These are phyloP conservation scores for Punctoribates punctum DNA, from an alignment of 2,888 invertebrate genomes.

Conservation along the genomic window DNA sequence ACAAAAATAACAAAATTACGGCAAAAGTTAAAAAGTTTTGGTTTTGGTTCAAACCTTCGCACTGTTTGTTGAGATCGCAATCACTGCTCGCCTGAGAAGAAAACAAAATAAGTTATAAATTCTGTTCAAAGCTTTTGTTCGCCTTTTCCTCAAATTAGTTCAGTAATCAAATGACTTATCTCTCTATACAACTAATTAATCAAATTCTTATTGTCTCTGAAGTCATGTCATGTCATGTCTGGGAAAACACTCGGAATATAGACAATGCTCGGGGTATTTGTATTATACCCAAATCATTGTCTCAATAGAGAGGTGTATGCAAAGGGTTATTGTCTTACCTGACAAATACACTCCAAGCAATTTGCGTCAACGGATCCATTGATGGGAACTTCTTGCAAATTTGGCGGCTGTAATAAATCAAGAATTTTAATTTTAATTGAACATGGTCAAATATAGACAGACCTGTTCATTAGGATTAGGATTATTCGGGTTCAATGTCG, in stretches of 20 bases:
- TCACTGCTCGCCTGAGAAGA: slow-evolving; percentile 51
- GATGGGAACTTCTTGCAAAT: neutral
- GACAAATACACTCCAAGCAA: slow-evolving; percentile 48
- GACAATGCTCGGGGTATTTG: too few relatives aligned
- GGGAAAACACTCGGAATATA: too few relatives aligned
- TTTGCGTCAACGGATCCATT: slow-evolving; percentile 9
- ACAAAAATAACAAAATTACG: neutral
- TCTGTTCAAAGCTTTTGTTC: neutral
- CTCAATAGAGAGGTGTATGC: slow-evolving; percentile 41
- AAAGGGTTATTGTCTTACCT: slow-evolving; percentile 51
- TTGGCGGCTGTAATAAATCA: too few relatives aligned
- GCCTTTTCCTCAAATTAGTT: neutral
- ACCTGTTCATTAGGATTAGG: too few relatives aligned
- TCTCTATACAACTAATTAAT: too few relatives aligned
- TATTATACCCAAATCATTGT: too few relatives aligned
- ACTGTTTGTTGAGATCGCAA: slow-evolving; percentile 57
- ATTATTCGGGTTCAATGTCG: neutral
- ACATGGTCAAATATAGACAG: too few relatives aligned
- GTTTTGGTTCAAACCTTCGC: slow-evolving; percentile 53
- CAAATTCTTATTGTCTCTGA: too few relatives aligned
- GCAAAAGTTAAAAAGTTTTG: neutral
- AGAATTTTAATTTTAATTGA: too few relatives aligned
- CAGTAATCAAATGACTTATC: neutral
- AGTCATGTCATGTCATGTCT: too few relatives aligned
- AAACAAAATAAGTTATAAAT: neutral